Percentiles rank a stretch among this genome's conserved stretches.
phyloP scores from a whole-genome alignment of 2,888 invertebrate species.

The Trileptium ribeirensis region DNA sequence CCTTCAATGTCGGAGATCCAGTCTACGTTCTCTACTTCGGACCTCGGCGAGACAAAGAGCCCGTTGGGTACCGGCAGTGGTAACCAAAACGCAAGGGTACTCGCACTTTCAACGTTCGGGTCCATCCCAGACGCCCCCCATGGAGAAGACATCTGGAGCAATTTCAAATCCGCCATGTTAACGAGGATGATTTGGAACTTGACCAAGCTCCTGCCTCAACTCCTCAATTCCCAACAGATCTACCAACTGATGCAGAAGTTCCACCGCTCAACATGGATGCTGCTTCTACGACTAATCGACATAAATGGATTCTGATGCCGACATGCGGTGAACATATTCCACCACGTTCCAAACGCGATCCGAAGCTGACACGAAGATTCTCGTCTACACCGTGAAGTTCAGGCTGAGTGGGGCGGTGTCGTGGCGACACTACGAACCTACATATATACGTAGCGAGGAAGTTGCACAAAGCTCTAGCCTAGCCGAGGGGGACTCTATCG shows the following conservation, averaged over 20 bases:
- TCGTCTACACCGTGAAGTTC: no score
- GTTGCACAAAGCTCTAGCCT: no score
- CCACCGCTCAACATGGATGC: no score
- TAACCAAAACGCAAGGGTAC: slow-evolving; percentile 18
- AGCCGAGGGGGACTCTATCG: no score
- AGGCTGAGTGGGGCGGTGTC: slow-evolving; percentile 2
- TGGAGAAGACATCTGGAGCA: slow-evolving; percentile 26
- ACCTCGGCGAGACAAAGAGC: slow-evolving; percentile 22
- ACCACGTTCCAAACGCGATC: neutral
- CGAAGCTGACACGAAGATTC: no score
- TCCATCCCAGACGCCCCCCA: slow-evolving; percentile 17
- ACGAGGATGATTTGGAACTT: slow-evolving; percentile 14
- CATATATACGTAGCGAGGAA: no score
- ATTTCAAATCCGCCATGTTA: slow-evolving; percentile 18
- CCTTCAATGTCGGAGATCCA: neutral
- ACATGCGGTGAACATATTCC: neutral
- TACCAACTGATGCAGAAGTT: no score
- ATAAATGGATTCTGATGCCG: no score
- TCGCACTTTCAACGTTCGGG: slow-evolving; percentile 21
- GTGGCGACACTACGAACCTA: no score
- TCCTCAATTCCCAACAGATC: no score
- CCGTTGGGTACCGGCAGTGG: slow-evolving; percentile 23
- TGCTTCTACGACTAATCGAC: no score
- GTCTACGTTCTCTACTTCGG: slow-evolving; percentile 18
- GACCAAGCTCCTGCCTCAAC: neutral